A percentile compares a stretch with the other conserved stretches of the same genome.
phyloP scores from a whole-genome alignment of 1,140 invertebrate genomes.

The Oppia nitens region DNA sequence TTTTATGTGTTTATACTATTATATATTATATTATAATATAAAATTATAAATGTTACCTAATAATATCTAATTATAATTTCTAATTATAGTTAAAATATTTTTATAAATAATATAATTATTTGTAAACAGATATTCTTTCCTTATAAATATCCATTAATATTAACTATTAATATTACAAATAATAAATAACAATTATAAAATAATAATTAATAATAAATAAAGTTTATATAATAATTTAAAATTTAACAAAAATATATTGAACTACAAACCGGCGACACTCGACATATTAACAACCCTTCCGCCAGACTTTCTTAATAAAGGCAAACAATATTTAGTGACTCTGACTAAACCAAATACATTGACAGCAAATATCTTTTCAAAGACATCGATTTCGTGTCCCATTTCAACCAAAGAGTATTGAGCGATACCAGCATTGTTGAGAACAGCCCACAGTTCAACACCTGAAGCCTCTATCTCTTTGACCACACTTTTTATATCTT shows the following conservation, averaged over 20 bases:
- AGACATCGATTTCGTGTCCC: conserved; percentile 23
- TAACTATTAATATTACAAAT: too few relatives aligned
- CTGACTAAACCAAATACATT: conserved; percentile 46
- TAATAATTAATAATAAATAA: neutral
- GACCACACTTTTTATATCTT: conserved; percentile 11
- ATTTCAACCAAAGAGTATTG: conserved; percentile 36
- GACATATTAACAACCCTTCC: conserved; percentile 37
- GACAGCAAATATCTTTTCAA: conserved; percentile 31
- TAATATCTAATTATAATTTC: too few relatives aligned
- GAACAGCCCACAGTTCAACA: conserved; percentile 57
- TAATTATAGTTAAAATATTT: too few relatives aligned
- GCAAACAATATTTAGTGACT: conserved; percentile 46
- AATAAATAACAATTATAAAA: too few relatives aligned
- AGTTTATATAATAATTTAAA: neutral
- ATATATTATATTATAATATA: too few relatives aligned
- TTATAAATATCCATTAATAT: too few relatives aligned
- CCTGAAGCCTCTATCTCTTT: neutral
- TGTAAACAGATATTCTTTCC: too few relatives aligned
- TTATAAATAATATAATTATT: too few relatives aligned
- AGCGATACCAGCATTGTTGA: conserved; percentile 59
- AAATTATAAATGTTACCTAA: too few relatives aligned
- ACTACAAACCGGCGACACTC: conserved; percentile 30
- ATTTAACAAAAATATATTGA: too few relatives aligned
- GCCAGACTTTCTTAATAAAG: conserved; percentile 44
- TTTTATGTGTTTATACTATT: too few relatives aligned